A percentile compares a stretch with the other conserved stretches of the same genome.
Conservation (phyloP, 2,113 vertebrate species). For the Coptodon bakossiorum region DNA sequence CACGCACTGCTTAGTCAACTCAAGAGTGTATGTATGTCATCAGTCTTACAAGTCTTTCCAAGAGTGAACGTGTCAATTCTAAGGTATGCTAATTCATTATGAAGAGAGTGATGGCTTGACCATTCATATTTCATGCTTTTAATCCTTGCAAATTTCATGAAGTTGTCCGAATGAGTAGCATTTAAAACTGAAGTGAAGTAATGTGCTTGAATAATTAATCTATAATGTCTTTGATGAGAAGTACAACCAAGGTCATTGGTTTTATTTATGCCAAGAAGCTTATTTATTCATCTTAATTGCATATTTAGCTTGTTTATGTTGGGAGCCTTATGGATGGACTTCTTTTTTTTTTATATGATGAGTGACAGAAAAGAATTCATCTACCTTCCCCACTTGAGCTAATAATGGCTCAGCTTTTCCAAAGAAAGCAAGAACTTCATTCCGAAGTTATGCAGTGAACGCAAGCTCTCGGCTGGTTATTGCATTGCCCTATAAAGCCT, state of each 20-base stretch:
- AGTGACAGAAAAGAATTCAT: neutral
- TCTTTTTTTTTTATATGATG: neutral
- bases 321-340: neutral
- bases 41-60: conserved; percentile 8
- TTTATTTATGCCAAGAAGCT: conserved; percentile 20
- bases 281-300: conserved; percentile 24
- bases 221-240: conserved; percentile 62
- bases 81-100: conserved; percentile 72
- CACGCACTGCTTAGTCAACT: conserved; percentile 31
- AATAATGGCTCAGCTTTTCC: neutral
- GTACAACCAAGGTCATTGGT: conserved; percentile 56
- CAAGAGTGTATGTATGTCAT: neutral
- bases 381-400: neutral
- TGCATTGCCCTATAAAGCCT: neutral
- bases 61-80: conserved; percentile 61
- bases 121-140: conserved; percentile 68
- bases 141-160: conserved; percentile 74
- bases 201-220: conserved; percentile 72
- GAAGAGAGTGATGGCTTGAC: conserved; percentile 58
- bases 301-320: conserved; percentile 6
- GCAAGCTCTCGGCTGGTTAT: neutral
- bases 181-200: conserved; percentile 67
- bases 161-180: conserved; percentile 74
- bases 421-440: neutral
- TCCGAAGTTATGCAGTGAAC: neutral